Percentiles rank a stretch among this genome's conserved stretches.
These are phyloP conservation scores for Rhea pennata DNA, from an alignment of 2,113 vertebrate species.

Conservation along the genomic window DNA sequence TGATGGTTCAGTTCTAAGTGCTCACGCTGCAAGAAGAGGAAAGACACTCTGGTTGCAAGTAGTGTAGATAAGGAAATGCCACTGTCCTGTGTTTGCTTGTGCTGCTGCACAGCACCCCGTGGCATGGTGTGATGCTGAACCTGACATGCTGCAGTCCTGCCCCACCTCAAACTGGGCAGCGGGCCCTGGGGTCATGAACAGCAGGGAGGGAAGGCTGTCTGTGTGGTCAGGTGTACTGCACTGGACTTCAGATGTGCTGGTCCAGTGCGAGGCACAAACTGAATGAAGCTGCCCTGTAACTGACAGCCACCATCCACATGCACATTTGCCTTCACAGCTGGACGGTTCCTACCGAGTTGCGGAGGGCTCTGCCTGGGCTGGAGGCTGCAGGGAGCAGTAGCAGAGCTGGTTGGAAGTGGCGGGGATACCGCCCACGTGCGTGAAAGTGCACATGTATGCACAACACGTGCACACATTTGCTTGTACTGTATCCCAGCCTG, in stretches of 20 bases:
- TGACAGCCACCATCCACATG: background rate
- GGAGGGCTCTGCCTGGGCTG: background rate
- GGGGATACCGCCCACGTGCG: rapidly evolving
- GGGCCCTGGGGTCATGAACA: background rate
- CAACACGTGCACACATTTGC: rapidly evolving
- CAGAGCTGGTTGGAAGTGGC: background rate
- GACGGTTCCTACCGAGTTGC: background rate
- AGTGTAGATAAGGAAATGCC: background rate
- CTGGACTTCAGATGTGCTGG: background rate
- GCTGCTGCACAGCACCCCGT: background rate
- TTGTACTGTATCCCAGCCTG: background rate
- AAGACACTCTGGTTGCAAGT: background rate
- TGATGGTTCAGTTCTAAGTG: background rate
- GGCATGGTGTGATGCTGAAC: background rate
- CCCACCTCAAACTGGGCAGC: background rate
- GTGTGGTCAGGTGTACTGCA: background rate
- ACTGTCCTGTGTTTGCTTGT: background rate
- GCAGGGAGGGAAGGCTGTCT: no score
- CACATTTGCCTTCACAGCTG: rapidly evolving
- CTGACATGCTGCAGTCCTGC: background rate
- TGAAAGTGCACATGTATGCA: background rate
- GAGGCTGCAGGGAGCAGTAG: background rate
- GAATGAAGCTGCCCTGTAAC: background rate
- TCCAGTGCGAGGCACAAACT: background rate
- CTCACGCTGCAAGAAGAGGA: background rate